A percentile compares a stretch with the other conserved stretches of the same genome.
Evolutionary conservation across 2,113 vertebrate species (phyloP).

Genomic region (Gavia stellata): DNA sequence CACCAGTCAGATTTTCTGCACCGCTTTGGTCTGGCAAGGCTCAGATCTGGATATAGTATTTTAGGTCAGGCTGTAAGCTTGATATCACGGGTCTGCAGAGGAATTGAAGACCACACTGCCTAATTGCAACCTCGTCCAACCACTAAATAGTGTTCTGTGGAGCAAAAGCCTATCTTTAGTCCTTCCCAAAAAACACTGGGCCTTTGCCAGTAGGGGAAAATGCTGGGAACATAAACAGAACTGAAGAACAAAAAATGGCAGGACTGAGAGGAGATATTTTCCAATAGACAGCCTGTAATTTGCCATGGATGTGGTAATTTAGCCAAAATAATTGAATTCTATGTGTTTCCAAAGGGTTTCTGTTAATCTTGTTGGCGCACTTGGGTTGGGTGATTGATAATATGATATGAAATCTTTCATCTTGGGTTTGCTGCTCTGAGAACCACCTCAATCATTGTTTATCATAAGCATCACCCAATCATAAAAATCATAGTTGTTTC

Average conservation of each 20-base stretch:
- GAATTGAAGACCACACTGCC: neutral
- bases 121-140: slow-evolving; percentile 52
- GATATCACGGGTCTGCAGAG: slow-evolving; percentile 4
- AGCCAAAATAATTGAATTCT: slow-evolving; percentile 48
- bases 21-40: neutral
- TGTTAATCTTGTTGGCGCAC: neutral
- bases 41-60: neutral
- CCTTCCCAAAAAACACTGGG: slow-evolving; percentile 47
- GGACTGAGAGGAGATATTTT: slow-evolving; percentile 47
- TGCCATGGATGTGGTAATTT: slow-evolving; percentile 53
- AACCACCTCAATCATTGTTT: neutral
- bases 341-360: slow-evolving; percentile 9
- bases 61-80: neutral
- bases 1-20: neutral
- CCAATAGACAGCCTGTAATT: slow-evolving; percentile 62
- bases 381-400: neutral
- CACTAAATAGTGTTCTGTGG: slow-evolving; percentile 48
- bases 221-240: slow-evolving; percentile 53
- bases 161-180: slow-evolving; percentile 46
- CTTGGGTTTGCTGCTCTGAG: neutral
- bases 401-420: slow-evolving; percentile 14
- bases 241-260: slow-evolving; percentile 34
- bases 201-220: slow-evolving; percentile 37
- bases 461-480: neutral
- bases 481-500: neutral